Evolutionary conservation across 2,113 vertebrate genomes (phyloP).

Genomic region (Oostethus manadensis): DNA sequence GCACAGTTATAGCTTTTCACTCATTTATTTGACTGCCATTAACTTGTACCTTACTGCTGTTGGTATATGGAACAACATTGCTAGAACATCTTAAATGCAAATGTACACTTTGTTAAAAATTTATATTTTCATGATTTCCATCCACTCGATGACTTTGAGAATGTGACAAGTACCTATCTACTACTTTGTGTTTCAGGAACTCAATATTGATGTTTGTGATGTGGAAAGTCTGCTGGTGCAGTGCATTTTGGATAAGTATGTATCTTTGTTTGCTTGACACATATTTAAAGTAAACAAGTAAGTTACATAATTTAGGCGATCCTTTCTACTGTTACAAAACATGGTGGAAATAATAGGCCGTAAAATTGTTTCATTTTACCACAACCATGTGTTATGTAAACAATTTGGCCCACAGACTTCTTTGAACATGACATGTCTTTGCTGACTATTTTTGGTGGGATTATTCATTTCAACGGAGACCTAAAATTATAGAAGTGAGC

Average conservation of each 20-base stretch:
- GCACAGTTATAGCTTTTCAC: neutral
- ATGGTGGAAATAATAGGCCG: neutral
- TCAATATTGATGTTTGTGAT: conserved; percentile 98
- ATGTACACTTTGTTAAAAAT: too few species aligned
- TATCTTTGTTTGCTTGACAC: conserved; percentile 30
- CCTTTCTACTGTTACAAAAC: conserved; percentile 1
- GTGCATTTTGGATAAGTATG: conserved; percentile 99
- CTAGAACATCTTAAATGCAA: too few species aligned
- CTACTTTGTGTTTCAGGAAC: conserved; percentile 75
- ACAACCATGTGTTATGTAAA: neutral
- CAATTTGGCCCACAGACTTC: too few species aligned
- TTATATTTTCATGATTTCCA: neutral
- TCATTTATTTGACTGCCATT: neutral
- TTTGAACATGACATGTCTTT: too few species aligned
- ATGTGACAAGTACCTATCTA: neutral
- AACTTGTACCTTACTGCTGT: neutral
- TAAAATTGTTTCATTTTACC: neutral
- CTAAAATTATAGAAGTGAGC: neutral
- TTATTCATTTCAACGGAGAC: too few species aligned
- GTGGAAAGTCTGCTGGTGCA: conserved; percentile 99
- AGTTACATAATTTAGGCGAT: too few species aligned
- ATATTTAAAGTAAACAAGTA: neutral
- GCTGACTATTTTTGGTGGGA: too few species aligned
- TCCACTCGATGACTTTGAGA: neutral
- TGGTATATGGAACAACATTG: too few species aligned